Evolutionary conservation across 2,113 vertebrate species (phyloP), one percentile per base, ranked within the genome.

Genomic region (Ovis canadensis): DNA sequence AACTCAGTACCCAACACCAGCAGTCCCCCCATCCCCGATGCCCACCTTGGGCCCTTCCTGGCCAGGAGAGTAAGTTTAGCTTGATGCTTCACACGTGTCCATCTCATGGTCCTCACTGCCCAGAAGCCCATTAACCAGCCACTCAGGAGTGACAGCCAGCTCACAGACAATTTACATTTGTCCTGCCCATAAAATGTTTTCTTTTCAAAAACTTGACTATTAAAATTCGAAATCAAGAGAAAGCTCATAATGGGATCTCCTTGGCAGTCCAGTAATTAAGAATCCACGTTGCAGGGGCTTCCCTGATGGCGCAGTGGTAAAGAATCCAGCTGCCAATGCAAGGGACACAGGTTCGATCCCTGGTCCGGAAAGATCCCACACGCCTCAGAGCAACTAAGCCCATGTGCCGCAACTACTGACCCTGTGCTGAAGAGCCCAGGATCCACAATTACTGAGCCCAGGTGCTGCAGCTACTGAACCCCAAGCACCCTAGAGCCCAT

Each of bases 31-130:
- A 6, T 3, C 10, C 36, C 1, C 4, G 17, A 71, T 12, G n/a
- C 36, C 6, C 11, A 1, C 10, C 11, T 50, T 27, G 2, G 6
- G 25, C 50, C 40, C 5, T 40, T 52, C 33, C 40, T 6, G 3
- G 16, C 5, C 59, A 0, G 6, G 71, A 50, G 16, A 13, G 8
- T 1, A 7, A 10, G 33, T 19, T 36, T 54, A 48, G 45, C 45
- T 14, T 2, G 8, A 14, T 2, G 15, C 16, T 2, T 25, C 31
- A 19, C 0, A 0, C 10, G 8, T 31, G 0, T 40, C 25, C 55
- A n/a, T 48, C 7, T n/a, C 80, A 19, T 1, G 1, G 17, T 40
- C 5, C 54, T 29, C 23, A 1, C 83, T 6, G 78, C n/a, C 33
- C 9, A 4, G 13, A 40, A 48, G 17, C 3, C 59, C 64, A 36